Conservation (phyloP, 2,113 vertebrate species). For the Mohoua ochrocephala region DNA sequence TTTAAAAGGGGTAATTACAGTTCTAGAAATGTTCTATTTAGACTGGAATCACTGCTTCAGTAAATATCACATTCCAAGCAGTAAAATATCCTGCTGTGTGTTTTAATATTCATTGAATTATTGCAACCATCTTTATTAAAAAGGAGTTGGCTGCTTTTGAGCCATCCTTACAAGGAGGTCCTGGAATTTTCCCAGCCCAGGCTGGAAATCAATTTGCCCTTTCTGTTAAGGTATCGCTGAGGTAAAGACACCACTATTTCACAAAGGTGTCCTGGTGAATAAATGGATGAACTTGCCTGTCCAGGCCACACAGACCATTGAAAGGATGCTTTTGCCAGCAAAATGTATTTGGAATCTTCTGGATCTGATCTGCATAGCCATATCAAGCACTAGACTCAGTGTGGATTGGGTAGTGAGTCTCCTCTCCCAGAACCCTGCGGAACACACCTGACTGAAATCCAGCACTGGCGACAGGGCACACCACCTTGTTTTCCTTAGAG, state of each 20-base stretch:
- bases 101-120: conserved; percentile 1
- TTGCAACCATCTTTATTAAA: not conserved
- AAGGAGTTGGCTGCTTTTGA: not conserved
- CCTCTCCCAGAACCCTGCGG: not conserved
- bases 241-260: not conserved
- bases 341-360: not conserved
- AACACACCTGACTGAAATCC: not conserved
- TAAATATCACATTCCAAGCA: not conserved
- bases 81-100: not conserved
- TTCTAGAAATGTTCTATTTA: not conserved
- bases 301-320: not conserved
- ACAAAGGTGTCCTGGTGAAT: not conserved
- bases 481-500: not conserved
- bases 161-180: not conserved
- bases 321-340: not conserved
- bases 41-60: not conserved
- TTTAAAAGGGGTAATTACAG: not conserved
- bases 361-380: not conserved
- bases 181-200: not conserved
- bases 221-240: not conserved
- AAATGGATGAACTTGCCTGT: not conserved
- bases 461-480: not conserved
- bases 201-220: not conserved
- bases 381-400: not conserved
- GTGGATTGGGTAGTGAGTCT: not conserved